A percentile compares a stretch with the other conserved stretches of the same genome.
Evolutionary conservation across 35 echinoderm and acorn worm species (phyloP).

Genomic region (Diadema setosum): DNA sequence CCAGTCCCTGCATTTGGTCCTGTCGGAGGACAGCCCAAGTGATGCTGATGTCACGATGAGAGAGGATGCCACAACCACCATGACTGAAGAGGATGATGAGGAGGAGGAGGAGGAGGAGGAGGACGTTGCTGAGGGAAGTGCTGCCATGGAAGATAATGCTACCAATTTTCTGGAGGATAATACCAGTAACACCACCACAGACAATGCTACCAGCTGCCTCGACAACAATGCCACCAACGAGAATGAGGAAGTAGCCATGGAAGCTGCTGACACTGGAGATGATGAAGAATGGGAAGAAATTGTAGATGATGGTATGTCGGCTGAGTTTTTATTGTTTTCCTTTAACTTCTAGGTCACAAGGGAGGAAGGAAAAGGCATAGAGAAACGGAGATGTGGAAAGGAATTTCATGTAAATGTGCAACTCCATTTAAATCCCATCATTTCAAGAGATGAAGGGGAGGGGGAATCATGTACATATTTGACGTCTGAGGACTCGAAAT

Average conservation of each 20-base stretch:
- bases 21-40: not conserved
- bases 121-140: not conserved
- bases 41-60: not conserved
- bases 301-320: slow-evolving; percentile 7
- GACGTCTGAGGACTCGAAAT: no score
- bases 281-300: slow-evolving; percentile 9
- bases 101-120: not conserved
- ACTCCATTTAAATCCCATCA: no score
- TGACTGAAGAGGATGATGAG: not conserved
- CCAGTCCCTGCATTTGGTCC: not conserved
- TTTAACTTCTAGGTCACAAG: no score
- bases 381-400: no score
- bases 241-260: not conserved
- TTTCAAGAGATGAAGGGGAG: no score
- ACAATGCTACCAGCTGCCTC: not conserved
- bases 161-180: not conserved
- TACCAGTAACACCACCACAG: not conserved
- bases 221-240: not conserved
- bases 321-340: no score
- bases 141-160: not conserved
- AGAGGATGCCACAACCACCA: not conserved
- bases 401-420: no score
- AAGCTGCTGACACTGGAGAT: not conserved
- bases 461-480: no score
- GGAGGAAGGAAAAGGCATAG: no score